Conservation (phyloP, 2,888 invertebrate genomes). For the Pimpla rufipes region DNA sequence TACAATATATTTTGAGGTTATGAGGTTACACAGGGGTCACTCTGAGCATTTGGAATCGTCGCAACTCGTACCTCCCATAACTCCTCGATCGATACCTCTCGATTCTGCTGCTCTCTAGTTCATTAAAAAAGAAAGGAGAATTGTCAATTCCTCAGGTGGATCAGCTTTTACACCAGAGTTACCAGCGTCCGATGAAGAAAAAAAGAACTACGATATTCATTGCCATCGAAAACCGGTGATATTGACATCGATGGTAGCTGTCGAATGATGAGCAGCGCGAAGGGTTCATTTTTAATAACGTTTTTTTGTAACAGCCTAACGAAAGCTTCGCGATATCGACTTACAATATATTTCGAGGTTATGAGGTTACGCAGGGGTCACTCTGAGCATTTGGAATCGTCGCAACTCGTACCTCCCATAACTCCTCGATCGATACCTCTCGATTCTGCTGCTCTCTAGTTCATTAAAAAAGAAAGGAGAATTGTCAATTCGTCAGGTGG, state of each 20-base stretch:
- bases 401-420: background rate
- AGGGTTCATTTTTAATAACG: no score
- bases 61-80: background rate
- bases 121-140: conserved; percentile 30
- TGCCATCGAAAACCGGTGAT: no score
- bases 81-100: conserved; percentile 10
- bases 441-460: conserved; percentile 10
- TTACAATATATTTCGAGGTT: no score
- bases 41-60: background rate
- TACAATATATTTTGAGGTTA: no score
- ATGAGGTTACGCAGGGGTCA: no score
- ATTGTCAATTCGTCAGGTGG: conserved; percentile 40
- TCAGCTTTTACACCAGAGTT: conserved; percentile 56
- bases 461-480: conserved; percentile 28
- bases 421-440: conserved; percentile 12
- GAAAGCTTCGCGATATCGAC: no score
- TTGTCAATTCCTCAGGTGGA: conserved; percentile 41
- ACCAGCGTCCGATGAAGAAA: conserved; percentile 54
- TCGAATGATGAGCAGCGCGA: no score
- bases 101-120: conserved; percentile 16
- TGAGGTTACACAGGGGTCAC: no score
- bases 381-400: background rate
- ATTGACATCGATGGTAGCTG: no score
- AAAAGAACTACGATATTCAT: no score
- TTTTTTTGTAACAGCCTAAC: no score